Percentiles rank a stretch among this genome's conserved stretches.
phyloP scores from a whole-genome alignment of 2,888 invertebrate genomes.

The Noctua pronuba region DNA sequence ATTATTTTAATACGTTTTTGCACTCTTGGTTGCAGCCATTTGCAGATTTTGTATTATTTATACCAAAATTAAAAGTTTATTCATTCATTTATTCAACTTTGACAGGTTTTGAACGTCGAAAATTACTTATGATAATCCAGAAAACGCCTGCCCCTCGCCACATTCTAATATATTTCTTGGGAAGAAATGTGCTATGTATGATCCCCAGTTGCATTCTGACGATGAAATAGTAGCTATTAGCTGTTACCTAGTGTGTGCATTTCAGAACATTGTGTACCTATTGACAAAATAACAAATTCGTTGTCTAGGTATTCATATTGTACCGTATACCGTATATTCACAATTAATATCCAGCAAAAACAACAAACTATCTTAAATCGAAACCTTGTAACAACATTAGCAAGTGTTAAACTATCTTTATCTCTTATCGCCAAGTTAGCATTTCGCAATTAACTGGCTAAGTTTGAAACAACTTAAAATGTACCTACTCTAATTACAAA shows the following conservation, averaged over 20 bases:
- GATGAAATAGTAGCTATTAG: not conserved
- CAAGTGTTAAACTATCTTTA: constrained; percentile 21
- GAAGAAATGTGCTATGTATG: not conserved
- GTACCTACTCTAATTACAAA: constrained; percentile 9
- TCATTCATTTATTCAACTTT: not conserved
- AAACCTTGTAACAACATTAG: not conserved
- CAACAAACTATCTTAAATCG: not conserved
- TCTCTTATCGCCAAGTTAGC: constrained; percentile 46
- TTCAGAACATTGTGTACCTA: not conserved
- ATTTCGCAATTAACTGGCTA: constrained; percentile 35
- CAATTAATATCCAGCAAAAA: not conserved
- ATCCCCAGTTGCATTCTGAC: not conserved
- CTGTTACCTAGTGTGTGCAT: not conserved
- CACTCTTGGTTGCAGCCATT: not conserved
- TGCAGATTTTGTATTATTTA: not conserved
- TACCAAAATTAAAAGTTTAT: not conserved
- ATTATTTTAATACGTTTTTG: not conserved
- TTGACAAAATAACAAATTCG: not conserved
- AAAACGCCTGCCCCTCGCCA: not conserved
- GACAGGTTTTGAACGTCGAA: not conserved
- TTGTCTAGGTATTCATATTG: not conserved
- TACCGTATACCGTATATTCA: not conserved
- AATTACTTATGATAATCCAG: not conserved
- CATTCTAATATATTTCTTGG: not conserved
- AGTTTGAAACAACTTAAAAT: constrained; percentile 23